Base-by-base conservation (phyloP, 2,113 vertebrate species). In the Barnardius zonarius region DNA sequence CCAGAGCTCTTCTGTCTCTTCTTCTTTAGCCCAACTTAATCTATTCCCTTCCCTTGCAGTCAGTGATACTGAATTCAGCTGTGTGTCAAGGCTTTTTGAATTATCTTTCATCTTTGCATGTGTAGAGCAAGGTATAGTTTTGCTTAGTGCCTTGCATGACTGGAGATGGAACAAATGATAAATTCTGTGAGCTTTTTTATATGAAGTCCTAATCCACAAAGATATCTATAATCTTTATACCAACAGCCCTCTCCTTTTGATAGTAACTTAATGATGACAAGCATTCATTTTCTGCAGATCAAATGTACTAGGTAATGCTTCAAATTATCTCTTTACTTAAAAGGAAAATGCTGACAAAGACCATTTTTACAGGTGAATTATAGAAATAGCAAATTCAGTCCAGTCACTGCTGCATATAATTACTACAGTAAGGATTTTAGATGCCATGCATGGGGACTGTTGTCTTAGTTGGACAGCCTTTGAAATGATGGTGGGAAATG, bases 281-380 rank as follows among this genome's bases (percentile, higher is more conserved):
- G 51, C 46, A 66, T 83, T 88, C 39, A 41, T 92, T 89, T 78
- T 89, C 68, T 84, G 44, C 9, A 74, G 57, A 35, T 87, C 67
- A 87, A 62, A 70, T 11, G 43, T 68, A 63, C 69, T 76, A 72
- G 63, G 67, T 83, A 92, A 86, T 86, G 57, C 83, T 93, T 93
- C 80, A 76, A 62, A 86, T n/a, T 24, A 46, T 51, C 31, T 66
- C 31, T 43, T 68, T 70, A 17, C 48, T 73, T 43, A 72, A 83
- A 82, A 75, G n/a, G 17, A 88, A 92, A 82, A 61, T 23, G 20
- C 46, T 78, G 80, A 62, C 37, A 75, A 85, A 79, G 30, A 84
- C 88, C 39, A 35, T 78, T 80, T 35, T 79, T 93, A 24, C 82
- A 96, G 78, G 91, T 91, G 92, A 91, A 86, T 84, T 77, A 85